phyloP scores from a whole-genome alignment of 2,888 invertebrate species.

The Ophion ellenae region DNA sequence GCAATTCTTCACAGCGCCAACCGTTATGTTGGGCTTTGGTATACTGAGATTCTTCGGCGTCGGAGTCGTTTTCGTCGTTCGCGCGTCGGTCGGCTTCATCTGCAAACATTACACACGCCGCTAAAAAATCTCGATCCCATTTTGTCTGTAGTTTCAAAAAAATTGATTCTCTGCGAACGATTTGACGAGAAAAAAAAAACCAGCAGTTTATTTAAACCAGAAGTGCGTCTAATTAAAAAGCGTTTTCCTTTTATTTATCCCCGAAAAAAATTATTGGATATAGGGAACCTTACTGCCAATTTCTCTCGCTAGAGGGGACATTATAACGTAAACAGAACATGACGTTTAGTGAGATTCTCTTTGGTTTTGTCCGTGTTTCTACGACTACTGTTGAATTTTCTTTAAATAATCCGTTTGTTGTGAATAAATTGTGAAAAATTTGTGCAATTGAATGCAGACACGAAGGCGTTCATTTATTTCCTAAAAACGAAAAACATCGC shows the following conservation, averaged over 20 bases:
- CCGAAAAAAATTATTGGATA: too few species aligned
- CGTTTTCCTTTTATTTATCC: not conserved
- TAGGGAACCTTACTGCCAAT: too few species aligned
- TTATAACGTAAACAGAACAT: too few species aligned
- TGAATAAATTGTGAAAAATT: too few species aligned
- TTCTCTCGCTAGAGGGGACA: too few species aligned
- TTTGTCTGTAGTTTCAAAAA: not conserved
- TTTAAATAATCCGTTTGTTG: too few species aligned
- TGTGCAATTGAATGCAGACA: too few species aligned
- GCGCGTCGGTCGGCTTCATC: constrained; percentile 15
- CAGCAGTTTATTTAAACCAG: not conserved
- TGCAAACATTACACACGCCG: not conserved
- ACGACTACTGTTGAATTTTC: too few species aligned
- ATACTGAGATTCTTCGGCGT: constrained; percentile 57
- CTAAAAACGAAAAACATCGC: too few species aligned
- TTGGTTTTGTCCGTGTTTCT: too few species aligned
- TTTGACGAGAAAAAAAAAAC: not conserved
- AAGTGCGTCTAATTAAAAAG: not conserved
- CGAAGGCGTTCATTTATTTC: too few species aligned
- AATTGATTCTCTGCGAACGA: not conserved
- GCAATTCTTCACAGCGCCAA: constrained; percentile 75
- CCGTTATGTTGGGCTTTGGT: constrained; percentile 70
- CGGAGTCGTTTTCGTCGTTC: constrained; percentile 31
- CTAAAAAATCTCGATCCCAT: not conserved
- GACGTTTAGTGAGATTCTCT: too few species aligned